These are phyloP conservation scores for Phylloscopus trochiloides DNA, from an alignment of 2,113 vertebrate genomes.

Conservation along the genomic window DNA sequence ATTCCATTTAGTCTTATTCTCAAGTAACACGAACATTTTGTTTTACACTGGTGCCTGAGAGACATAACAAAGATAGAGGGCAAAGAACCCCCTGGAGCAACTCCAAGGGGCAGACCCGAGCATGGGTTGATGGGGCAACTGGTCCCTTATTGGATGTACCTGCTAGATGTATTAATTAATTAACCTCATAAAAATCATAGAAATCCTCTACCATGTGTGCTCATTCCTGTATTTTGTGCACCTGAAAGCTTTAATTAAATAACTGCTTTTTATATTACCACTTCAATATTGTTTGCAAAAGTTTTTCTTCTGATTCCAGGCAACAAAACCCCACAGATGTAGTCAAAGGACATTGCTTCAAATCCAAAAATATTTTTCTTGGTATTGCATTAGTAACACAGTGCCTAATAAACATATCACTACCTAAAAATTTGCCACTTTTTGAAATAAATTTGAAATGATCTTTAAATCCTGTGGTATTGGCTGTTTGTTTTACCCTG, in stretches of 20 bases:
- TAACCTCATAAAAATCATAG: neutral
- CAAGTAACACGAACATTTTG: neutral
- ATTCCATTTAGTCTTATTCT: neutral
- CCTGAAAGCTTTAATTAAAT: neutral
- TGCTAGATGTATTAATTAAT: neutral
- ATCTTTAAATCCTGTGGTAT: neutral
- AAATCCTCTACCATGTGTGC: neutral
- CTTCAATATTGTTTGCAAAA: neutral
- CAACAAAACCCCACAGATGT: neutral
- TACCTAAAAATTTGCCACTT: neutral
- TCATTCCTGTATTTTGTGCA: neutral
- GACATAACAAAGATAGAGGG: neutral
- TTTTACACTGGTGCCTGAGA: neutral
- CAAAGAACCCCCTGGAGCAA: neutral
- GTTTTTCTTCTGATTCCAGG: neutral
- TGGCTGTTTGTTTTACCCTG: neutral
- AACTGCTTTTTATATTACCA: neutral
- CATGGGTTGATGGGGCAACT: neutral
- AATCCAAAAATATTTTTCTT: neutral
- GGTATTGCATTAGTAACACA: neutral
- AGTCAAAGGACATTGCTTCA: neutral
- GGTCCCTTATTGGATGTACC: neutral
- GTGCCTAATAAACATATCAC: neutral
- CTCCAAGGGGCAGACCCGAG: neutral
- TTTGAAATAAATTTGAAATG: neutral